Conservation (phyloP, 2,113 vertebrate species). For the Corapipo altera region DNA sequence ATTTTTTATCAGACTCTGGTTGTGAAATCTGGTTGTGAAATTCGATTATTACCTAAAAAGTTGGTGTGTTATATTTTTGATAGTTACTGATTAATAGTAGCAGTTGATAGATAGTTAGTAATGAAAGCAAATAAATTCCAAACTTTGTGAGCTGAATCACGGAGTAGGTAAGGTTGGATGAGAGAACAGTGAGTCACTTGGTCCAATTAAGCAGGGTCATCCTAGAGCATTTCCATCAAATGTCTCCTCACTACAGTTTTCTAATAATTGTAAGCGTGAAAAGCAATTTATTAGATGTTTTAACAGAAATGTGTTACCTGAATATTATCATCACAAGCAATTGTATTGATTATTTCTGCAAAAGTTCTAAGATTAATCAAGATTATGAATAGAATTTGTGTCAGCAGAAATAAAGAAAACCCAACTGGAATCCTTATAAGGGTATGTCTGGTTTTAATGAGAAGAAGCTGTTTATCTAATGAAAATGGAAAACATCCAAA, state of each 20-base stretch:
- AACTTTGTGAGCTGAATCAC: background rate
- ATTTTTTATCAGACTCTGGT: background rate
- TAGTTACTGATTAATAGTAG: background rate
- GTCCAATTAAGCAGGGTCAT: background rate
- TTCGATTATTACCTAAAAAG: background rate
- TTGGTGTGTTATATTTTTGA: background rate
- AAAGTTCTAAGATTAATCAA: background rate
- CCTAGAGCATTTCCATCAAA: background rate
- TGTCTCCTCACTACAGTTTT: background rate
- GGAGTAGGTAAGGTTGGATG: background rate
- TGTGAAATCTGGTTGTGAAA: background rate
- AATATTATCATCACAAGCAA: background rate
- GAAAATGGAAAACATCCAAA: conserved; percentile 43
- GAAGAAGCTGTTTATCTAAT: conserved; percentile 42
- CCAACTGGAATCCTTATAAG: conserved; percentile 10
- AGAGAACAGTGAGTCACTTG: background rate
- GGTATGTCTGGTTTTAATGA: conserved; percentile 34
- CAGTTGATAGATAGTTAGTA: background rate
- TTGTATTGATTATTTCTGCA: background rate
- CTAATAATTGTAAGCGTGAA: background rate
- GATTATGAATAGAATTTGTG: background rate
- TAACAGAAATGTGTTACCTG: background rate
- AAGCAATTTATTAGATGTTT: background rate
- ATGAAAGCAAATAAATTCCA: background rate
- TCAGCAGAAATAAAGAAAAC: background rate